A percentile compares a stretch with the other conserved stretches of the same genome.
Evolutionary conservation across 2,113 vertebrate species (phyloP).

Genomic region (Kryptolebias marmoratus): DNA sequence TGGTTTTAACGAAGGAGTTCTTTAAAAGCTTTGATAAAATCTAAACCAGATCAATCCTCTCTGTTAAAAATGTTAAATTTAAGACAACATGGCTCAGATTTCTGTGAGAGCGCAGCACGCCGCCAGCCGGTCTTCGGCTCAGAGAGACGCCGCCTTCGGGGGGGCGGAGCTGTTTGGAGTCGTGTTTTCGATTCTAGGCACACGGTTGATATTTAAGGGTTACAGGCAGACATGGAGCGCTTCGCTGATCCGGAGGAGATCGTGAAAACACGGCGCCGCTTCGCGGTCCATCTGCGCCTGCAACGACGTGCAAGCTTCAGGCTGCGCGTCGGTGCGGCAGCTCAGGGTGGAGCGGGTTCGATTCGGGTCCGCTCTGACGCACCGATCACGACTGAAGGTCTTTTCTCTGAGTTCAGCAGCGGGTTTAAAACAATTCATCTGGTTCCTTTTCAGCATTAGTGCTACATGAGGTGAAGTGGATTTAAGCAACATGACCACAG

Average conservation of each 20-base stretch:
- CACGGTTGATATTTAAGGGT: constrained; percentile 62
- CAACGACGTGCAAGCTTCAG: constrained; percentile 70
- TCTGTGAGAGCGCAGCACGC: too few species aligned
- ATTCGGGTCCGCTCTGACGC: constrained; percentile 14
- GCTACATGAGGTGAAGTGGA: constrained; percentile 29
- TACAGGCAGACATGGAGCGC: constrained; percentile 65
- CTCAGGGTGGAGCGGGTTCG: background rate
- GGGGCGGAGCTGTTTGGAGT: constrained; percentile 40
- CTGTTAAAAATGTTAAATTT: too few species aligned
- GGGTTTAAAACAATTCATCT: constrained; percentile 21
- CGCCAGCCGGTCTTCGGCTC: too few species aligned
- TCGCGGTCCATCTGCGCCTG: constrained; percentile 60
- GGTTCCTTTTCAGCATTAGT: constrained; percentile 23
- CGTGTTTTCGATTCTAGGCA: constrained; percentile 68
- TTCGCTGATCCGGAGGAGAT: background rate
- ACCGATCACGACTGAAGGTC: constrained; percentile 29
- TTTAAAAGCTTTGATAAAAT: too few species aligned
- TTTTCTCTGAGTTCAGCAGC: constrained; percentile 34
- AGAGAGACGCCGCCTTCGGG: constrained; percentile 7
- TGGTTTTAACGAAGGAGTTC: too few species aligned
- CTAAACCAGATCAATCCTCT: too few species aligned
- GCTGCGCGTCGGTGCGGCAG: constrained; percentile 26
- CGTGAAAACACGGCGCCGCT: constrained; percentile 21
- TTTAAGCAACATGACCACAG: constrained; percentile 37
- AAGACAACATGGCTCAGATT: too few species aligned